A percentile compares a stretch with the other conserved stretches of the same genome.
Conservation (phyloP, 2,888 invertebrate species). For the Drosophila siamana region DNA sequence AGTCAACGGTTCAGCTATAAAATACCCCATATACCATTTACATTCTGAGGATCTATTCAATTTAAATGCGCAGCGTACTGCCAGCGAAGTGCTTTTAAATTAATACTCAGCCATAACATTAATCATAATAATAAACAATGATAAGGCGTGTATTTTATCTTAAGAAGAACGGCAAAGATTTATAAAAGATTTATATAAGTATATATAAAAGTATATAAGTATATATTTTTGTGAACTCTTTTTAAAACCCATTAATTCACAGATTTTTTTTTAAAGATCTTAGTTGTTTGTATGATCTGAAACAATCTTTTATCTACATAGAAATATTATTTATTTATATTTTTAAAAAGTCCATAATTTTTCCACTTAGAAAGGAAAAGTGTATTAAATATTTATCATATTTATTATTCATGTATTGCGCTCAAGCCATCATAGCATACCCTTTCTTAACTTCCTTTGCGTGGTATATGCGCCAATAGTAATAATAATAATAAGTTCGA, state of each 20-base stretch:
- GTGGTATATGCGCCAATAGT: constrained; percentile 29
- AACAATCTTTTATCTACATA: too few relatives aligned
- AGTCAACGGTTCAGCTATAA: background rate
- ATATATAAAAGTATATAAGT: too few relatives aligned
- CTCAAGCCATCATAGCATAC: constrained; percentile 6
- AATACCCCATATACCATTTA: constrained; percentile 22
- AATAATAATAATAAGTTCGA: constrained; percentile 64
- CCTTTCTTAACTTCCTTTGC: background rate
- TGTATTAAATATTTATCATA: background rate
- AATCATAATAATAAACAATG: background rate
- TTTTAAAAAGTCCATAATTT: too few relatives aligned
- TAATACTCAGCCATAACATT: background rate
- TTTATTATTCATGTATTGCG: background rate
- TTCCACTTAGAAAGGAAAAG: too few relatives aligned
- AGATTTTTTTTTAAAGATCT: too few relatives aligned
- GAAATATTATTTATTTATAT: too few relatives aligned
- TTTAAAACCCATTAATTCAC: too few relatives aligned
- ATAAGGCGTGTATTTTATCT: background rate
- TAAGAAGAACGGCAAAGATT: too few relatives aligned
- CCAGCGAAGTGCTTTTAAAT: background rate
- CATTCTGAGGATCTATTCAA: background rate
- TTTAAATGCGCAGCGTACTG: background rate
- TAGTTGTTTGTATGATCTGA: too few relatives aligned
- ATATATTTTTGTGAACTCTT: too few relatives aligned
- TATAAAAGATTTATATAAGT: too few relatives aligned